phyloP scores from a whole-genome alignment of 1,140 invertebrate species.

The Acyrthosiphon pisum region DNA sequence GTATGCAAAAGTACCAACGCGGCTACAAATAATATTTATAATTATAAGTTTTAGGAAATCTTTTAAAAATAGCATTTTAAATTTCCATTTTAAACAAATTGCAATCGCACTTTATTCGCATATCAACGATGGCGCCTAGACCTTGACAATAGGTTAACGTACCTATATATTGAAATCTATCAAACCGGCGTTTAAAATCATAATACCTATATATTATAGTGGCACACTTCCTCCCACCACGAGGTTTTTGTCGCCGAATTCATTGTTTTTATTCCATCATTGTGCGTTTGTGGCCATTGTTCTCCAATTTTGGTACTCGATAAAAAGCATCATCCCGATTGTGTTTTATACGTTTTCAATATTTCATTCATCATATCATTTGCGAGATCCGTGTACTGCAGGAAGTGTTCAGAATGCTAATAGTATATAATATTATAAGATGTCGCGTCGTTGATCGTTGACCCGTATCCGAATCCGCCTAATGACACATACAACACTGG shows the following conservation, averaged over 20 bases:
- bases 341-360: constrained; percentile 26
- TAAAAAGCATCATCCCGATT: constrained; percentile 25
- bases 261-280: constrained; percentile 51
- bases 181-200: background rate
- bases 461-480: constrained; percentile 40
- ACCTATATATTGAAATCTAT: background rate
- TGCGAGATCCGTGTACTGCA: constrained; percentile 7
- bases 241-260: background rate
- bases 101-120: background rate
- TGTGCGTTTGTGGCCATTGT: constrained; percentile 19
- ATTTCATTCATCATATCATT: constrained; percentile 45
- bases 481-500: background rate
- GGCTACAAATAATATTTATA: background rate
- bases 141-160: background rate
- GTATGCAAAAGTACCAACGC: background rate
- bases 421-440: background rate
- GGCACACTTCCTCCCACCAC: background rate
- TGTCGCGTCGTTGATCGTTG: constrained; percentile 34
- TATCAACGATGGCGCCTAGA: background rate
- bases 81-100: background rate
- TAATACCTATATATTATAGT: background rate
- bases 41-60: background rate
- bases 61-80: background rate
- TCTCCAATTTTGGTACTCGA: constrained; percentile 41
- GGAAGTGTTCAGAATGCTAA: constrained; percentile 49